A percentile compares a stretch with the other conserved stretches of the same genome.
Evolutionary conservation across 2,797 vertebrate species (phyloP).

Genomic region (Acestrorhynchus altus): DNA sequence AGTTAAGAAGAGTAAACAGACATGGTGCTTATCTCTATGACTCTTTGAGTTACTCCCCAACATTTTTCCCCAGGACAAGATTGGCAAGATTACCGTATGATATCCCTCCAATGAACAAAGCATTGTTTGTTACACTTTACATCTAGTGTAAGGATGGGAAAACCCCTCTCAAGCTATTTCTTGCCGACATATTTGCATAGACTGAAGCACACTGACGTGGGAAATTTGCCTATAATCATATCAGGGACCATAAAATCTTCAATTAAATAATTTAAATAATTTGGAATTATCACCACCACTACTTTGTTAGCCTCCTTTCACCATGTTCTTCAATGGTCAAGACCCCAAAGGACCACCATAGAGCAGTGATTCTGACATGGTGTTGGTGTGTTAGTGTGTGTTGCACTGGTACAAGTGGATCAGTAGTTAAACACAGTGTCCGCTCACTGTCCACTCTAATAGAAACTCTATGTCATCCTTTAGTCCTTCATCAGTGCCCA

Average conservation of each 20-base stretch:
- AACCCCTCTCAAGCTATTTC: neutral
- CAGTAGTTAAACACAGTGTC: no score
- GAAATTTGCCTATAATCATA: neutral
- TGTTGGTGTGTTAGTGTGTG: no score
- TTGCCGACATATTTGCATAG: neutral
- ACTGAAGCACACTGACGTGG: neutral
- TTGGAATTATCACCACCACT: no score
- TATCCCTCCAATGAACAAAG: neutral
- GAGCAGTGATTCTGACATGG: no score
- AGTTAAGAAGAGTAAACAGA: neutral
- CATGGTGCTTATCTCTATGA: neutral
- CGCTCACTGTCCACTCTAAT: no score
- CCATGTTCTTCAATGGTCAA: no score
- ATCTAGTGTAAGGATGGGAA: neutral
- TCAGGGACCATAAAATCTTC: neutral
- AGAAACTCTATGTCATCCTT: no score
- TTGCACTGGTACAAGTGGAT: no score
- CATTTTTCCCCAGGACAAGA: neutral
- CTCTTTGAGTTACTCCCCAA: neutral
- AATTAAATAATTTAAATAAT: neutral
- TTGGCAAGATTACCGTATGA: neutral
- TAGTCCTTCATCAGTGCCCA: no score
- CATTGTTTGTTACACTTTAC: neutral
- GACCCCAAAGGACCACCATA: no score
- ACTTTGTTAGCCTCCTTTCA: no score